Percentiles rank a stretch among this genome's conserved stretches.
phyloP scores from a whole-genome alignment of 2,113 vertebrate genomes.

The Callorhinus ursinus region DNA sequence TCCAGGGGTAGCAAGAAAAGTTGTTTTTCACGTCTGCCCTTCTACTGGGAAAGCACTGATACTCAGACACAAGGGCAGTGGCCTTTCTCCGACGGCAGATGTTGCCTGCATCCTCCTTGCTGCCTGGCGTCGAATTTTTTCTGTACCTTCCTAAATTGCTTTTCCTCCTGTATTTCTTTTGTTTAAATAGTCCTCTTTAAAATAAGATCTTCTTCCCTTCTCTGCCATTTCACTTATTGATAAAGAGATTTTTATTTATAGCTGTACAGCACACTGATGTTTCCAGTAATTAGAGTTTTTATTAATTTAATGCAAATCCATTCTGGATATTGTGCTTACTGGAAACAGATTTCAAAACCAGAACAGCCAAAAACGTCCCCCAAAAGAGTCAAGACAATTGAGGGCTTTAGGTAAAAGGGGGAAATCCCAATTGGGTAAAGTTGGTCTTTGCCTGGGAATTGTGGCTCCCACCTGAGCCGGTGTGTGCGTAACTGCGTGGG shows the following conservation, averaged over 20 bases:
- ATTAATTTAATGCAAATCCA: neutral
- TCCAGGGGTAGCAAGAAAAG: neutral
- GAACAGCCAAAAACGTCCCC: neutral
- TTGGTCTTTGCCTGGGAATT: conserved; percentile 3
- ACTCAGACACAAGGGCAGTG: neutral
- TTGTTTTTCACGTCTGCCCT: neutral
- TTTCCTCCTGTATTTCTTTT: neutral
- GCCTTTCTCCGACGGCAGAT: neutral
- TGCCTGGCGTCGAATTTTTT: neutral
- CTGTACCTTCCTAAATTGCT: neutral
- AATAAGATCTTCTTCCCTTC: neutral
- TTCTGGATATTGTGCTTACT: neutral
- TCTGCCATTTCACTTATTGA: neutral
- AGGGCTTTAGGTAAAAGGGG: neutral
- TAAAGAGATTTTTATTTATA: conserved; percentile 23
- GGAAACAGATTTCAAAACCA: conserved; percentile 28
- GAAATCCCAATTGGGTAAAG: neutral
- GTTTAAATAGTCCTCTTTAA: conserved; percentile 13
- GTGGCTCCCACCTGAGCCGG: neutral
- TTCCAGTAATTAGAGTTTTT: neutral
- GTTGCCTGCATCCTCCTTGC: neutral
- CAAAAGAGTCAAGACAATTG: neutral
- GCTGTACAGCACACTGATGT: neutral
- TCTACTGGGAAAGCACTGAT: neutral
- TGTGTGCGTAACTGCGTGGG: neutral